Percentiles rank a stretch among this genome's conserved stretches.
These are phyloP conservation scores for Nomada goodeniana DNA, from an alignment of 2,888 invertebrate species.

Conservation along the genomic window DNA sequence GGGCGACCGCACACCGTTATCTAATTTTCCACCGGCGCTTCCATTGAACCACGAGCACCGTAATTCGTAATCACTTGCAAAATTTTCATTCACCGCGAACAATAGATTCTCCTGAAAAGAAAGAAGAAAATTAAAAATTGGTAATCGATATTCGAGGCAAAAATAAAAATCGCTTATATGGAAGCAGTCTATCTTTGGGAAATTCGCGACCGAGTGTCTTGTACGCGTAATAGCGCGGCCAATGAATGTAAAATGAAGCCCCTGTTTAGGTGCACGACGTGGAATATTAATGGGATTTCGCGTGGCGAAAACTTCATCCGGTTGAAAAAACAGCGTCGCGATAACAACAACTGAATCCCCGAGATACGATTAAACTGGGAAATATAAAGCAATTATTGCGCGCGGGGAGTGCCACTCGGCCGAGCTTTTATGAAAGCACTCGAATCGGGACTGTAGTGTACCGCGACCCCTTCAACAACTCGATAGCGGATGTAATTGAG, in stretches of 20 bases:
- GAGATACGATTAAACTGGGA: slow-evolving; percentile 24
- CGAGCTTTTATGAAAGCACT: slow-evolving; percentile 9
- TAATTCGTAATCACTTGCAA: no score
- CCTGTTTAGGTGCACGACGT: slow-evolving; percentile 40
- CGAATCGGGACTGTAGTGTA: not conserved
- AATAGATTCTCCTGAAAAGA: no score
- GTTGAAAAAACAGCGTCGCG: slow-evolving; percentile 44
- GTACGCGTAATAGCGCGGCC: slow-evolving; percentile 19
- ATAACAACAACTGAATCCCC: slow-evolving; percentile 42
- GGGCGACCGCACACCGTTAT: not conserved
- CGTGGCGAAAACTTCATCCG: slow-evolving; percentile 25
- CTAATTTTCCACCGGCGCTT: slow-evolving; percentile 1
- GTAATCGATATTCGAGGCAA: no score
- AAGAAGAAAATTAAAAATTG: no score
- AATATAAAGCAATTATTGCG: slow-evolving; percentile 28
- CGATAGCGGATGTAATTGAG: not conserved
- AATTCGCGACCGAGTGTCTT: not conserved
- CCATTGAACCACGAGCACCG: not conserved
- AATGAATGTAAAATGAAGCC: slow-evolving; percentile 55
- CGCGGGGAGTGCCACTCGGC: not conserved
- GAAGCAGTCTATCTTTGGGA: not conserved
- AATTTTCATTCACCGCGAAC: no score
- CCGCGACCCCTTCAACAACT: not conserved
- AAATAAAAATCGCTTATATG: no score
- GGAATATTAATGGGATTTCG: slow-evolving; percentile 38